Conservation (phyloP, 2,888 invertebrate species). For the Parascotia fuliginaria region DNA sequence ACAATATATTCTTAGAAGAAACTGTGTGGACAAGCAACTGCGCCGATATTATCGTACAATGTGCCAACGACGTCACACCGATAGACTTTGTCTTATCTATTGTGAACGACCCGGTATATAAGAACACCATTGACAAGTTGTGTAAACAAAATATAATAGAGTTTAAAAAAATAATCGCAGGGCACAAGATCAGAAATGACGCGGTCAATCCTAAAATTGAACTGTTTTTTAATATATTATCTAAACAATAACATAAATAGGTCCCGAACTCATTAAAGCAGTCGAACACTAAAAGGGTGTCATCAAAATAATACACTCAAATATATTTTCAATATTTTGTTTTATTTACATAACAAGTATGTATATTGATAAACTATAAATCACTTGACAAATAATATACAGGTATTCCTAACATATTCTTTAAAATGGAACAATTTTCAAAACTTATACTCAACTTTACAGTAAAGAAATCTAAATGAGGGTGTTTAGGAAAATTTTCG, state of each 20-base stretch:
- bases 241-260: background rate
- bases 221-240: conserved; percentile 49
- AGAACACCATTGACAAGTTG: conserved; percentile 46
- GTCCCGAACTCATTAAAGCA: no score
- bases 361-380: no score
- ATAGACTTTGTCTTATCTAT: conserved; percentile 23
- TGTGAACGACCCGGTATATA: conserved; percentile 36
- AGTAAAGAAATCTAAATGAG: no score
- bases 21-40: conserved; percentile 66
- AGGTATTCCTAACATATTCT: no score
- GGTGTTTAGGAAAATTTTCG: no score
- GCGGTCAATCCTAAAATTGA: conserved; percentile 58
- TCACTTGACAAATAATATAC: no score
- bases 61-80: conserved; percentile 6
- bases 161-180: conserved; percentile 44
- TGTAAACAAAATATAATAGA: conserved; percentile 52
- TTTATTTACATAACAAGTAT: no score
- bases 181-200: conserved; percentile 26
- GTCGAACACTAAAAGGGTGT: no score
- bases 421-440: no score
- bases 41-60: conserved; percentile 46
- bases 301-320: no score
- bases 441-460: no score
- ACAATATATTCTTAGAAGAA: conserved; percentile 87
- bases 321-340: no score